Evolutionary conservation across 1,140 invertebrate genomes (phyloP).

Genomic region (Bombus pyrosoma): DNA sequence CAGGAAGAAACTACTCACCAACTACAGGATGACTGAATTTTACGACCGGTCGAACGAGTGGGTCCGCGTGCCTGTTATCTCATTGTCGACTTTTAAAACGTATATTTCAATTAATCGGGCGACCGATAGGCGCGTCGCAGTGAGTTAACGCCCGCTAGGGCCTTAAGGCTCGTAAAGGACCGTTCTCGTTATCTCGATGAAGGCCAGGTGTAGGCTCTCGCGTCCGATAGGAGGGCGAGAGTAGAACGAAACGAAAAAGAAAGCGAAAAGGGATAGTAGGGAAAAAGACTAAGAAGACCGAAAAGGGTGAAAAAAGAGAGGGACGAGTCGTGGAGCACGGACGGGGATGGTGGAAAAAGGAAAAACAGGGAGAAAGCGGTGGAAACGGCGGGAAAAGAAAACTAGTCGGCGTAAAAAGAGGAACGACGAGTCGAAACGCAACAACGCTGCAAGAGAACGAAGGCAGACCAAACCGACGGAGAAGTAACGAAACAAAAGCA

Average conservation of each 20-base stretch:
- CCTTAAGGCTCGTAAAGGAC: conserved; percentile 7
- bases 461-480: background rate
- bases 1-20: background rate
- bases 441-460: background rate
- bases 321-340: background rate
- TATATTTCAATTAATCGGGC: conserved; percentile 45
- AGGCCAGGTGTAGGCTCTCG: conserved; percentile 24
- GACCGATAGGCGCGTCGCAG: conserved; percentile 2
- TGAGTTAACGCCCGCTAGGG: too few species aligned
- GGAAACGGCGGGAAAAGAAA: conserved; percentile 12
- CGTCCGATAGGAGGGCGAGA: background rate
- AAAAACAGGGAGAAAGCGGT: background rate
- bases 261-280: too few species aligned
- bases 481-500: background rate
- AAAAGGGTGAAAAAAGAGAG: background rate
- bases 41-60: background rate
- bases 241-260: background rate
- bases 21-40: conserved; percentile 6
- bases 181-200: conserved; percentile 43
- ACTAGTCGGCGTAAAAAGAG: conserved; percentile 16
- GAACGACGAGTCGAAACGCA: conserved; percentile 1
- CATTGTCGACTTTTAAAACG: conserved; percentile 30
- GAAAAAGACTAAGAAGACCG: too few species aligned
- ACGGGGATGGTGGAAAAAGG: background rate
- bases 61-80: background rate